These are phyloP conservation scores for Spodoptera exigua DNA, from an alignment of 2,888 invertebrate genomes.

Conservation along the genomic window DNA sequence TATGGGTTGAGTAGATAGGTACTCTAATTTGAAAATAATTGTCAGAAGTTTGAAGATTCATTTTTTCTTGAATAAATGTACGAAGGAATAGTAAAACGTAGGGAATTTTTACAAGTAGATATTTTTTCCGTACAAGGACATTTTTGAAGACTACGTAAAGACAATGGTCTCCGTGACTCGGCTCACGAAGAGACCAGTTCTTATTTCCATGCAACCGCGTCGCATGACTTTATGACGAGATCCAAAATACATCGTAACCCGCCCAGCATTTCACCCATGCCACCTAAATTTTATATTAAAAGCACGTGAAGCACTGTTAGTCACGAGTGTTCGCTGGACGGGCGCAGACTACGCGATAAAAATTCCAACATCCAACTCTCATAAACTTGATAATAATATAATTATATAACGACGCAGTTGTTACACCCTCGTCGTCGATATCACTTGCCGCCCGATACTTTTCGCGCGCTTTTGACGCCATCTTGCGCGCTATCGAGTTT, in stretches of 20 bases:
- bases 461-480: slow-evolving; percentile 80
- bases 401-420: slow-evolving; percentile 60
- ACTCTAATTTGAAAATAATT: no score
- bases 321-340: slow-evolving; percentile 82
- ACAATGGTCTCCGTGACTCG: slow-evolving; percentile 45
- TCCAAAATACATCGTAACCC: slow-evolving; percentile 80
- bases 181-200: slow-evolving; percentile 52
- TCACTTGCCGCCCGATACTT: slow-evolving; percentile 60
- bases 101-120: no score
- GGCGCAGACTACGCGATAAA: slow-evolving; percentile 78
- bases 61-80: no score
- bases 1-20: no score
- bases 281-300: slow-evolving; percentile 83
- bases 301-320: slow-evolving; percentile 79
- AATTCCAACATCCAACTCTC: slow-evolving; percentile 71
- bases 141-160: slow-evolving; percentile 2
- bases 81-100: no score
- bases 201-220: slow-evolving; percentile 69
- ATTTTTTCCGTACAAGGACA: background rate
- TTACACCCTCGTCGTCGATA: slow-evolving; percentile 54
- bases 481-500: slow-evolving; percentile 66
- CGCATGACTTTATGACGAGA: slow-evolving; percentile 72
- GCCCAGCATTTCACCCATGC: slow-evolving; percentile 74
- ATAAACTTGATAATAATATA: slow-evolving; percentile 63
- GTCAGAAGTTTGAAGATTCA: no score